phyloP scores from a whole-genome alignment of 2,113 vertebrate genomes.

The Gymnorhina tibicen region DNA sequence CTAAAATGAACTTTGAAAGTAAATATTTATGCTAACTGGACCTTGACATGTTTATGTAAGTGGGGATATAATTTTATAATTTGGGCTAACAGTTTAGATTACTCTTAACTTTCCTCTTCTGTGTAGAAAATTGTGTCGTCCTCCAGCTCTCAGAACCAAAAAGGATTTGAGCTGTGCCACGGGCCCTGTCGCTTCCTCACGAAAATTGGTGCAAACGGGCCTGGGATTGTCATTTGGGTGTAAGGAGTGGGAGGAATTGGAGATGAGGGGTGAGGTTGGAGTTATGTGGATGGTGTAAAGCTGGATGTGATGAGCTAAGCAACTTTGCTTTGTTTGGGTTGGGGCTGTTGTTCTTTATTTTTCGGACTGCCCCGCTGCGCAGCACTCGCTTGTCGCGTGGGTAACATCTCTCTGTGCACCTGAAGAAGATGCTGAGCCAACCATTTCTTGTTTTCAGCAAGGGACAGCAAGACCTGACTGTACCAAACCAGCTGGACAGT shows the following conservation, averaged over 20 bases:
- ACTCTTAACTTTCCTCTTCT: constrained; percentile 68
- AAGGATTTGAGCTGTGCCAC: constrained; percentile 70
- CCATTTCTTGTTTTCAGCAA: not conserved
- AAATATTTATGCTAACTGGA: constrained; percentile 16
- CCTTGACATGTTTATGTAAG: constrained; percentile 43
- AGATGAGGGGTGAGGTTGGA: constrained; percentile 44
- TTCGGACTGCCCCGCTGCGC: not conserved
- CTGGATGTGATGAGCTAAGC: constrained; percentile 39
- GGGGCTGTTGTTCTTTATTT: not conserved
- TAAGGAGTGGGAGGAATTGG: constrained; percentile 50
- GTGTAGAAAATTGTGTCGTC: constrained; percentile 70
- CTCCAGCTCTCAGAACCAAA: constrained; percentile 63
- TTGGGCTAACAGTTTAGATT: constrained; percentile 55
- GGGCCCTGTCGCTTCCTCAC: not conserved
- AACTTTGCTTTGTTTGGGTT: constrained; percentile 8
- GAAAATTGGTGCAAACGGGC: not conserved
- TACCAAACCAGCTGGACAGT: not conserved
- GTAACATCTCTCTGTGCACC: not conserved
- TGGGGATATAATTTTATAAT: constrained; percentile 46
- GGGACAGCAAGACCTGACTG: not conserved
- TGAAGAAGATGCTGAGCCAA: not conserved
- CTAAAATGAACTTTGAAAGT: constrained; percentile 45
- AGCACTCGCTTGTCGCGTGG: not conserved
- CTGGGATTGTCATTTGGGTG: constrained; percentile 30
- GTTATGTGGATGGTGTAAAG: not conserved